Evolutionary conservation across 2,888 invertebrate genomes (phyloP).

Genomic region (Xylophagus ater): DNA sequence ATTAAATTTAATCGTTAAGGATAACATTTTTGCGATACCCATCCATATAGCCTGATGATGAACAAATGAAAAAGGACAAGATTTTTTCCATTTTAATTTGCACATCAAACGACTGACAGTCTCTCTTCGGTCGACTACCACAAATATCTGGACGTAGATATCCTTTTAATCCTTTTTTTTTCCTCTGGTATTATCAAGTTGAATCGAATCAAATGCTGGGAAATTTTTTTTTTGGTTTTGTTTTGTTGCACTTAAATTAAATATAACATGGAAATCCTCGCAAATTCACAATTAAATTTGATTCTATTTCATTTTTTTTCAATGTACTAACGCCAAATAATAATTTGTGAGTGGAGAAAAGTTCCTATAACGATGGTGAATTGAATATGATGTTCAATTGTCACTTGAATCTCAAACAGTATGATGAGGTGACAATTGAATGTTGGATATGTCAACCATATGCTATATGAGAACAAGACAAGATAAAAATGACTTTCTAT

Average conservation of each 20-base stretch:
- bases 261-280: too few relatives aligned
- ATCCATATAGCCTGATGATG: constrained; percentile 3
- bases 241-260: too few relatives aligned
- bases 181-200: too few relatives aligned
- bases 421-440: too few relatives aligned
- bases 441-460: too few relatives aligned
- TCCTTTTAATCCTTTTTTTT: constrained; percentile 13
- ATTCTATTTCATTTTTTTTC: constrained; percentile 8
- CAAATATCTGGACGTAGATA: constrained; percentile 11
- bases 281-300: constrained; percentile 10
- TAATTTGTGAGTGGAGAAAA: too few relatives aligned
- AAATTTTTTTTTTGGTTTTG: too few relatives aligned
- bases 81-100: constrained; percentile 14
- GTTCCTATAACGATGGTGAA: too few relatives aligned
- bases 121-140: constrained; percentile 9
- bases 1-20: constrained; percentile 16
- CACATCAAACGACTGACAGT: constrained; percentile 14
- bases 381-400: too few relatives aligned
- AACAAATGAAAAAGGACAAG: constrained; percentile 3
- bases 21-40: constrained; percentile 14
- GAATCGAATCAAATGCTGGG: constrained; percentile 12
- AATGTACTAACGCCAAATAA: constrained; percentile 4
- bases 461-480: too few relatives aligned
- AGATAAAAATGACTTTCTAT: too few relatives aligned
- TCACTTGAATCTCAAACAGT: too few relatives aligned